A percentile compares a stretch with the other conserved stretches of the same genome.
Conservation (phyloP, 92 coral and sea anemone genomes). For the Umimayanthus chanpuru region DNA sequence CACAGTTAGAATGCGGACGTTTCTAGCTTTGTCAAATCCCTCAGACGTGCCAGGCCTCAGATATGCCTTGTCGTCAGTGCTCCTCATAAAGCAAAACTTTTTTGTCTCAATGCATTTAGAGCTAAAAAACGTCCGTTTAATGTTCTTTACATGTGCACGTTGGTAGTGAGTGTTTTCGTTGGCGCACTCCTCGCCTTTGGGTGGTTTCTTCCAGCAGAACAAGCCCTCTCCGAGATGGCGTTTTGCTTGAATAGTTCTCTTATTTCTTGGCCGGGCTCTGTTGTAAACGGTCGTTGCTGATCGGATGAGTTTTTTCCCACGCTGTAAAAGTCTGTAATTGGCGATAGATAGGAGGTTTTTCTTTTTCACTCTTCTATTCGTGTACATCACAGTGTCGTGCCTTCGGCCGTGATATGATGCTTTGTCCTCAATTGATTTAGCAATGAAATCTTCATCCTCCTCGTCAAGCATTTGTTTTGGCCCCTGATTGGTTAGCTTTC, state of each 20-base stretch:
- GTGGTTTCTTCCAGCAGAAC: conserved; percentile 44
- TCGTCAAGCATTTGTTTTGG: conserved; percentile 36
- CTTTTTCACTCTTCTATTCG: conserved; percentile 47
- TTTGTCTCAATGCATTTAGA: conserved; percentile 17
- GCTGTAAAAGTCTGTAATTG: conserved; percentile 26
- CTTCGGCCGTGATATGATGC: conserved; percentile 44
- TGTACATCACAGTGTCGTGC: conserved; percentile 44
- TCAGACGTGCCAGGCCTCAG: conserved; percentile 50
- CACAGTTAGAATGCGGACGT: conserved; percentile 39
- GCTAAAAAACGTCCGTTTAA: conserved; percentile 45
- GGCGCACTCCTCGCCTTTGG: conserved; percentile 25
- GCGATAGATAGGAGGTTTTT: conserved; percentile 43
- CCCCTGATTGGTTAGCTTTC: conserved; percentile 46
- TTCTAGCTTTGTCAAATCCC: conserved; percentile 35
- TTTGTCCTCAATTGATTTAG: conserved; percentile 46
- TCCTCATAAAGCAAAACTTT: conserved; percentile 39
- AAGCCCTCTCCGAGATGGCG: conserved; percentile 39
- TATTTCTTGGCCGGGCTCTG: conserved; percentile 32
- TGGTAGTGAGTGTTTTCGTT: conserved; percentile 67
- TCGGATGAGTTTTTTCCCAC: conserved; percentile 41
- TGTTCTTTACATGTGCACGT: conserved; percentile 65
- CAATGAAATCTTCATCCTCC: conserved; percentile 54
- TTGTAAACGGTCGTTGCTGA: conserved; percentile 49
- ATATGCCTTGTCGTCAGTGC: conserved; percentile 50
- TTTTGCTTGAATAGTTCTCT: conserved; percentile 47